Evolutionary conservation across 2,888 invertebrate genomes (phyloP).

Genomic region (Cordilura impudica): DNA sequence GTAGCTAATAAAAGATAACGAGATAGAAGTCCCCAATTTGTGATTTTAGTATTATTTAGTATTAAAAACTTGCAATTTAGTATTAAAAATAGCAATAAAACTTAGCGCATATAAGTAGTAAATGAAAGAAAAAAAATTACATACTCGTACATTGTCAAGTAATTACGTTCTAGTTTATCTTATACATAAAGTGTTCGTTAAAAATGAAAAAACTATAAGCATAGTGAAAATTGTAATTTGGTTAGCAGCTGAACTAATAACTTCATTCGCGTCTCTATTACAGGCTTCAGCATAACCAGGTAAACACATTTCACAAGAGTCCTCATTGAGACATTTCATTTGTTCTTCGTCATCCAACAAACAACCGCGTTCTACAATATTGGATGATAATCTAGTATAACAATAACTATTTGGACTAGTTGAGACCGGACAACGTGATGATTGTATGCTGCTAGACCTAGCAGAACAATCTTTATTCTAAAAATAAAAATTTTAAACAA

Average conservation of each 20-base stretch:
- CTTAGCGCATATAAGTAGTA: not conserved
- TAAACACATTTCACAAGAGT: slow-evolving; percentile 70
- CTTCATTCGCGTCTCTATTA: slow-evolving; percentile 67
- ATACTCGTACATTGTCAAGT: not conserved
- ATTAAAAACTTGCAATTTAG: no score
- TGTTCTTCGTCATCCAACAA: slow-evolving; percentile 69
- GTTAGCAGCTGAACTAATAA: not conserved
- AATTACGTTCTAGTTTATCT: not conserved
- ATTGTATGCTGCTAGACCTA: slow-evolving; percentile 52
- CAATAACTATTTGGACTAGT: slow-evolving; percentile 73
- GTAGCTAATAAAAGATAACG: no score
- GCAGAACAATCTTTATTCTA: slow-evolving; percentile 68
- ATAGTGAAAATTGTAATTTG: not conserved
- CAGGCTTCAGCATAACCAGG: slow-evolving; percentile 68
- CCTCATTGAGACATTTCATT: slow-evolving; percentile 66
- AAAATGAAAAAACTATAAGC: not conserved
- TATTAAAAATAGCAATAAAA: not conserved
- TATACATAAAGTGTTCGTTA: slow-evolving; percentile 1
- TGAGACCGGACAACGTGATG: slow-evolving; percentile 69
- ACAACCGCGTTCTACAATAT: slow-evolving; percentile 70
- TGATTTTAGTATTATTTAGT: no score
- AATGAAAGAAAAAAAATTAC: no score
- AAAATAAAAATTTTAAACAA: not conserved
- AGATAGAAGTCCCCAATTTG: no score
- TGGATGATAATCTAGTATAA: slow-evolving; percentile 64